phyloP scores from a whole-genome alignment of 2,888 invertebrate genomes.

The Tenthredo mesomela region DNA sequence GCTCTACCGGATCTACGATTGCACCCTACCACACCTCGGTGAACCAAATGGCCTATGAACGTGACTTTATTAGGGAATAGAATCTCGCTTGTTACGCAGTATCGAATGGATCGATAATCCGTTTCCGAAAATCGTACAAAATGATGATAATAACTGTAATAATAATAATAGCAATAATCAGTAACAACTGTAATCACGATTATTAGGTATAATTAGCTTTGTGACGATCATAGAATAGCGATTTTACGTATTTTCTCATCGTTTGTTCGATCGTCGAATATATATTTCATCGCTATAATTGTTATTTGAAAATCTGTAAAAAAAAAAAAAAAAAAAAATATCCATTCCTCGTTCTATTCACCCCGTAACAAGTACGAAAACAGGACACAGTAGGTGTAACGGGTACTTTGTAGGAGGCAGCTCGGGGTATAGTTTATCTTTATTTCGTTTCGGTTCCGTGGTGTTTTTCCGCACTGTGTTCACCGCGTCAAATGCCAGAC shows the following conservation, averaged over 20 bases:
- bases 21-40: conserved; percentile 51
- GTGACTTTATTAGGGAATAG: conserved; percentile 59
- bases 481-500: conserved; percentile 47
- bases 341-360: not conserved
- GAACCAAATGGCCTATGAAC: conserved; percentile 58
- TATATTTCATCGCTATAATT: not conserved
- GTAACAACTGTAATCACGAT: not conserved
- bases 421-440: conserved; percentile 43
- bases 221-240: not conserved
- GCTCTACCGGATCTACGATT: conserved; percentile 31
- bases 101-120: not conserved
- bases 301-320: not conserved
- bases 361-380: not conserved
- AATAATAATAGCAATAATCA: not conserved
- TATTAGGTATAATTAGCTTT: not conserved
- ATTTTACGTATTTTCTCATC: not conserved
- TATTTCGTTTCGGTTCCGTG: conserved; percentile 14
- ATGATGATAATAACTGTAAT: not conserved
- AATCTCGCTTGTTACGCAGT: conserved; percentile 23
- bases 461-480: conserved; percentile 22
- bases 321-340: not conserved
- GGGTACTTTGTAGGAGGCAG: not conserved
- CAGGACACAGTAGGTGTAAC: not conserved
- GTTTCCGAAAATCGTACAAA: not conserved
- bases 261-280: not conserved